Evolutionary conservation across 2,888 invertebrate genomes (phyloP).

Genomic region (Drosophila mettleri): DNA sequence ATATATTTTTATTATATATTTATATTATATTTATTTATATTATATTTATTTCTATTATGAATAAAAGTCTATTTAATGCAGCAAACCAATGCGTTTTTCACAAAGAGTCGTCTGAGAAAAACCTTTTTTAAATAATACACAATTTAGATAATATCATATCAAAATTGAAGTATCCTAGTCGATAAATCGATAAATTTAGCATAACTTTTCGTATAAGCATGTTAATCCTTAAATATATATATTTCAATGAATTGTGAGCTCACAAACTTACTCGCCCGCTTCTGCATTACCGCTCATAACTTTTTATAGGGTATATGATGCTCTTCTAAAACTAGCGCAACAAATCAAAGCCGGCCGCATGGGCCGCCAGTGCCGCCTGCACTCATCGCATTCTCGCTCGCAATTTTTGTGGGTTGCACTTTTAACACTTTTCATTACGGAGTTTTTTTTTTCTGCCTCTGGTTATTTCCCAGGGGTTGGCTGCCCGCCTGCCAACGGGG

Average conservation of each 20-base stretch:
- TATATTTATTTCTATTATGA: no score
- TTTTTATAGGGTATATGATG: neutral
- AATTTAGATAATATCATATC: no score
- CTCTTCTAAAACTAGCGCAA: slow-evolving; percentile 26
- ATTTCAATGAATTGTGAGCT: neutral
- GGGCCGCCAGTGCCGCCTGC: slow-evolving; percentile 4
- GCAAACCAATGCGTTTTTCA: no score
- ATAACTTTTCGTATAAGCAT: neutral
- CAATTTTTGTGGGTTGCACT: slow-evolving; percentile 55
- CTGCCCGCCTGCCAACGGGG: neutral
- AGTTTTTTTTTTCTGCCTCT: slow-evolving; percentile 6
- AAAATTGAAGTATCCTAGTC: no score
- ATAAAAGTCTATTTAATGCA: no score
- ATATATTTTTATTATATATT: no score
- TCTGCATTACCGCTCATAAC: neutral
- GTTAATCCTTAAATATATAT: neutral
- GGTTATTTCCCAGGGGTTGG: slow-evolving; percentile 62
- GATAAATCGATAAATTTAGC: neutral
- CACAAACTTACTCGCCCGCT: neutral
- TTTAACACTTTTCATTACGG: slow-evolving; percentile 64
- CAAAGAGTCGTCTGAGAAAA: no score
- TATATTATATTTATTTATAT: no score
- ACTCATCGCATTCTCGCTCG: slow-evolving; percentile 3
- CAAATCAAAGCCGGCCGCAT: slow-evolving; percentile 51
- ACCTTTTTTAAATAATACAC: no score